These are phyloP conservation scores for Dromaius novaehollandiae DNA, from an alignment of 2,113 vertebrate genomes.

Conservation along the genomic window DNA sequence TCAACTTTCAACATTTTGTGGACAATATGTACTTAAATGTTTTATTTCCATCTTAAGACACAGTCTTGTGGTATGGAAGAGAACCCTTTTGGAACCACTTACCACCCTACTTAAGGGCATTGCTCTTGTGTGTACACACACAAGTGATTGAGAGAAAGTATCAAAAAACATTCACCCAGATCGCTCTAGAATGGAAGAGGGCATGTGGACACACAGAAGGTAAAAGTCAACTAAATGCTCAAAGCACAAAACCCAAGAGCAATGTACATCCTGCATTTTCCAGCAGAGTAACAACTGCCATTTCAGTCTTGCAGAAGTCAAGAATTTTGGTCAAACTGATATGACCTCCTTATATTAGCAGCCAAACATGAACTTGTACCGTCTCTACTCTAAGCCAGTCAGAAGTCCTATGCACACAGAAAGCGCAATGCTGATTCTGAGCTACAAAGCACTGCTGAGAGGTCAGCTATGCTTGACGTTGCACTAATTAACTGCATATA, in stretches of 20 bases:
- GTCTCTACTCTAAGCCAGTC: background rate
- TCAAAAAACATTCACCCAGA: background rate
- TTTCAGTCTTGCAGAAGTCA: background rate
- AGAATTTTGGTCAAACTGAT: background rate
- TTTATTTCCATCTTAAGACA: background rate
- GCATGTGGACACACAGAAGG: background rate
- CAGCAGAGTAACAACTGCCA: background rate
- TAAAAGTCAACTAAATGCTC: background rate
- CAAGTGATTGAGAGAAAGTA: background rate
- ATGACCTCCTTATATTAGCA: background rate
- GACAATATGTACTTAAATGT: background rate
- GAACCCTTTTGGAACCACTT: background rate
- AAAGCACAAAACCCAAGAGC: background rate
- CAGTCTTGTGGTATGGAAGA: background rate
- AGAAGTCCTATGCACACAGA: background rate
- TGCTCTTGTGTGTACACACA: background rate
- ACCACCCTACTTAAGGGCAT: accelerated
- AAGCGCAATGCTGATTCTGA: background rate
- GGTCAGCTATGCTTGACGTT: background rate
- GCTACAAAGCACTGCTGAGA: background rate
- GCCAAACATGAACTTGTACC: background rate
- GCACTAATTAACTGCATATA: background rate
- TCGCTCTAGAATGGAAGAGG: background rate
- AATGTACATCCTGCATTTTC: background rate
- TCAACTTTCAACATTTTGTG: background rate